Percentiles rank a stretch among this genome's conserved stretches.
Conservation (phyloP, 2,113 vertebrate species). For the Xenus cinereus region DNA sequence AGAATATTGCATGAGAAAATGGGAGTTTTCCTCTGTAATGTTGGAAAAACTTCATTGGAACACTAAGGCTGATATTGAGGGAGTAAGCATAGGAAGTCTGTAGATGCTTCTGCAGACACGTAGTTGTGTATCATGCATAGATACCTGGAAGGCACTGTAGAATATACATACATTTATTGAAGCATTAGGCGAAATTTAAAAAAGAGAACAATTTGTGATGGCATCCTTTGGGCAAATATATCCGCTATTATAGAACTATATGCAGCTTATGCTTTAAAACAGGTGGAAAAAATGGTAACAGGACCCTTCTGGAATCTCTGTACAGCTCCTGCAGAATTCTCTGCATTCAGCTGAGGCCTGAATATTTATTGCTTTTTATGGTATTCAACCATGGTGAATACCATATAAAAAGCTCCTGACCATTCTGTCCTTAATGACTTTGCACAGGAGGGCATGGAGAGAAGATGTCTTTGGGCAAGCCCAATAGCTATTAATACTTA, state of each 20-base stretch:
- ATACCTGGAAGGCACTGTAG: not conserved
- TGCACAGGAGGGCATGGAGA: not conserved
- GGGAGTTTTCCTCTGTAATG: not conserved
- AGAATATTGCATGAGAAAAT: not conserved
- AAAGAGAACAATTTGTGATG: not conserved
- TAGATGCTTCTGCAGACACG: not conserved
- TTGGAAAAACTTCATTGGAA: not conserved
- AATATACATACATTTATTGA: not conserved
- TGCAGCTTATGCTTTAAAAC: not conserved
- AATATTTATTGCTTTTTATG: not conserved
- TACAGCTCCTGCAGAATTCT: not conserved
- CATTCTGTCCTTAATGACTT: not conserved
- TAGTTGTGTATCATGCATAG: not conserved
- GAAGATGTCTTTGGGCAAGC: not conserved
- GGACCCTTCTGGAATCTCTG: not conserved
- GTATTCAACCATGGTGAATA: not conserved
- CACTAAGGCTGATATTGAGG: fast-evolving
- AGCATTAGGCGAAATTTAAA: not conserved
- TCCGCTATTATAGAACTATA: not conserved
- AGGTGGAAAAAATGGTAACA: not conserved
- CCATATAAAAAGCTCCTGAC: not conserved
- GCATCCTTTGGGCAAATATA: not conserved
- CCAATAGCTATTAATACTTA: not conserved
- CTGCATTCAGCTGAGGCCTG: not conserved
- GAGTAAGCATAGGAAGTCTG: not conserved